Evolutionary conservation across 1,140 invertebrate species (phyloP), one percentile per base, ranked within the genome.

Genomic region (Bicyclus anynana): DNA sequence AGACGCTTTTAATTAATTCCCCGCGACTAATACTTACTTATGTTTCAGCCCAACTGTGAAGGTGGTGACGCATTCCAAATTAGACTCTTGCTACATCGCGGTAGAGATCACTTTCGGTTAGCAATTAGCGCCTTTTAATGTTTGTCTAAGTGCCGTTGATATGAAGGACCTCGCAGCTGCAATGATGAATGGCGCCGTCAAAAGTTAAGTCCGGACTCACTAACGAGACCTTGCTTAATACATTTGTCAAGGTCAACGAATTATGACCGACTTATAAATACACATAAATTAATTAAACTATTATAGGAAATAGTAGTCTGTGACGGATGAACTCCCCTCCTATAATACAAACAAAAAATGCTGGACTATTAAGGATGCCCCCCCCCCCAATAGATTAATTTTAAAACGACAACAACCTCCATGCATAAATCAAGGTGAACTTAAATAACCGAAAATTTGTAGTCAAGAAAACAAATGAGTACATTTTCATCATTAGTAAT

Each of bases 1-100:
- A 58, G 55, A 58, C 55, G 55, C 37, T 46, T 58, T 58, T 58
- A 58, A 58, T 58, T 58, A 58, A 58, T 58, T 58, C 50, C 50
- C 48, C 55, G 55, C 55, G 55, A 58, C 48, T 46, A 58, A 58
- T 58, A 58, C 55, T 49, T 58, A 58, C 55, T 49, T 58, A 49
- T 58, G 55, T 58, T 50, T 44, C 37, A 57, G 37, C 49, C 20
- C 20, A 46, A 52, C 48, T 14, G 46, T 50, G 52, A 50, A 35
- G 42, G 4, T 46, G 14, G 4, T 3, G 7, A 5, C 5, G 14
- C 50, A 21, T 27, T 46, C 38, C 13, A 54, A 54, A 54, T 46
- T 4, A 12, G 27, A 35, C 51, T 44, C 40, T 54, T 23, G 27
- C 0, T 7, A 33, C 12, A 54, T 20, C 5, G 40, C 2, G 38